Evolutionary conservation across 2,888 invertebrate genomes (phyloP), one percentile per base, ranked within the genome.

Genomic region (Lordiphosa fenestrarum): DNA sequence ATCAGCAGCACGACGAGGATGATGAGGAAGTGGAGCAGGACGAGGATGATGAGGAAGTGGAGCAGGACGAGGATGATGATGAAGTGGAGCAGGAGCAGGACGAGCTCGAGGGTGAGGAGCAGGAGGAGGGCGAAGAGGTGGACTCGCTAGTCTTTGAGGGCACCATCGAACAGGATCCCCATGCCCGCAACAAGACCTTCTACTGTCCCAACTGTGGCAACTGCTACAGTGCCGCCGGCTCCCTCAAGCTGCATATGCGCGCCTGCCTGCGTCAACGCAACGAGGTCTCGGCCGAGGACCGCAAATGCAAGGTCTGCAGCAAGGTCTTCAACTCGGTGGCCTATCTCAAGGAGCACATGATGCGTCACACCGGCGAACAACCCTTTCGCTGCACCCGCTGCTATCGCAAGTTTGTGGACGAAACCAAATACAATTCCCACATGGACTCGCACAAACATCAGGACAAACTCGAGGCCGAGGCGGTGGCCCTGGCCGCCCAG

Each of bases 141-240:
- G 67, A 53, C 25, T 72, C 77, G 0, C 64, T 73, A 19, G 78
- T 82, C 0, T 84, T 65, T 4, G 82, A 75, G 25, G 73, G 84
- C 21, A 73, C 78, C 36, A 72, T 73, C 9, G 73, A 75, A 6
- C 71, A 64, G 1, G 77, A 77, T 40, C 51, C 69, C 25, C 69
- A 66, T 6, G 54, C 47, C 10, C 74, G 66, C 37, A 75, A 70
- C 40, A 89, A 89, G 59, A 85, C 88, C 4, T 89, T 88, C 69
- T 89, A 89, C 30, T 89, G 89, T 30, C 87, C 89, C 4, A 89
- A 89, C 42, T 89, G 89, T 41, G 89, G 89, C 23, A 89, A 89
- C 51, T 89, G 89, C 44, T 89, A 89, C 30, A 88, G 88, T 52
- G 89, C 89, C 10, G 89, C 89, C 7, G 89, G 89, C 0, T 89